Percentiles rank a stretch among this genome's conserved stretches.
These are phyloP conservation scores for Rhadina sibilatrix DNA, from an alignment of 2,113 vertebrate species.

Conservation along the genomic window DNA sequence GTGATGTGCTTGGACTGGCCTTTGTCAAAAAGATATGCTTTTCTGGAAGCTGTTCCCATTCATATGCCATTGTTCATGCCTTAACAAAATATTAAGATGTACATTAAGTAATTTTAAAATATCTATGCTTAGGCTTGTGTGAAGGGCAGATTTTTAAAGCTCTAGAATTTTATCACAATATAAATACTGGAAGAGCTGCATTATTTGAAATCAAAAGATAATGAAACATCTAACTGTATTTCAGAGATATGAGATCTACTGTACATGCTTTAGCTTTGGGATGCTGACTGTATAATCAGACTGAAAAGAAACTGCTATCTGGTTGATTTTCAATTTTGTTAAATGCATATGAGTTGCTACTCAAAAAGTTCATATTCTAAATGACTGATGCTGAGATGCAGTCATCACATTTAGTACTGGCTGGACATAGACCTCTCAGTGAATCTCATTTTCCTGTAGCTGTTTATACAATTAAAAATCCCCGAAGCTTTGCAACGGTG, in stretches of 20 bases:
- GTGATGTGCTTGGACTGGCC: conserved; percentile 66
- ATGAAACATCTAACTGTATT: background rate
- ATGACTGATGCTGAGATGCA: background rate
- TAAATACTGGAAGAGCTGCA: conserved; percentile 7
- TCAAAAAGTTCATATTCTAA: conserved; percentile 4
- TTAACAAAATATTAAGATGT: conserved; percentile 78
- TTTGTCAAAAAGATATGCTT: conserved; percentile 62
- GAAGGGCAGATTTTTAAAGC: conserved; percentile 73
- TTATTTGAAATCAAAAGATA: conserved; percentile 30
- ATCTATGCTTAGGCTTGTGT: conserved; percentile 69
- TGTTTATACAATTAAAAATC: conserved; percentile 52
- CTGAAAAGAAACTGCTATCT: conserved; percentile 5
- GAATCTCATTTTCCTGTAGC: conserved; percentile 39
- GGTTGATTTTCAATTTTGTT: background rate
- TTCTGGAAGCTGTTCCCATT: conserved; percentile 68
- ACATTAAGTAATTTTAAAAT: conserved; percentile 76
- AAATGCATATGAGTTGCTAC: background rate
- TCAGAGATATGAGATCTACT: conserved; percentile 11
- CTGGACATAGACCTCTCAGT: background rate
- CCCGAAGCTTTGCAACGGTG: conserved; percentile 23
- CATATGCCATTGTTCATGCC: conserved; percentile 79
- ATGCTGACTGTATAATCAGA: background rate
- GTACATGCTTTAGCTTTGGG: conserved; percentile 51
- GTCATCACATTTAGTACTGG: background rate
- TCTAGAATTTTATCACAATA: conserved; percentile 73